phyloP scores from a whole-genome alignment of 2,797 vertebrate genomes.

The Micropoecilia bifurca region DNA sequence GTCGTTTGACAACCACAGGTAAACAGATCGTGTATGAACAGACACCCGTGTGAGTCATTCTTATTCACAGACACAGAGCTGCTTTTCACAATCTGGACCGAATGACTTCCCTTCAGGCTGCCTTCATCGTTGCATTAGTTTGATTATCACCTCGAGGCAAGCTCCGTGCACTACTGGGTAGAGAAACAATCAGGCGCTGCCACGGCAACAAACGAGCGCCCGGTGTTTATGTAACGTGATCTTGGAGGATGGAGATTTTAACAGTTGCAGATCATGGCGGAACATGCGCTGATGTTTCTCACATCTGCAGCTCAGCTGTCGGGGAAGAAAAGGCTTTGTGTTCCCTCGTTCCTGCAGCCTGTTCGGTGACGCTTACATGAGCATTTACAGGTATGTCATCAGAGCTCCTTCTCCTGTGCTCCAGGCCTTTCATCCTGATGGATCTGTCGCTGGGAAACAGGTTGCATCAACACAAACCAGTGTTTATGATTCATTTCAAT shows the following conservation, averaged over 20 bases:
- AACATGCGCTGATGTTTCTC: background rate
- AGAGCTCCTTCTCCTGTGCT: background rate
- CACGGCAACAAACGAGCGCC: constrained; percentile 16
- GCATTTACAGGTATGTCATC: background rate
- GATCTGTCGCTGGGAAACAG: background rate
- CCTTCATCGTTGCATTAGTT: constrained; percentile 19
- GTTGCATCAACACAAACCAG: constrained; percentile 6
- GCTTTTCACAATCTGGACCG: constrained; percentile 1
- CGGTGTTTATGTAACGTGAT: background rate
- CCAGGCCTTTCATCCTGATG: background rate
- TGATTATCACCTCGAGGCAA: constrained; percentile 18
- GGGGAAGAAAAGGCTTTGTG: constrained; percentile 5
- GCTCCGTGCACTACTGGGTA: background rate
- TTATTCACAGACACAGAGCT: background rate
- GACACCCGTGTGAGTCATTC: background rate
- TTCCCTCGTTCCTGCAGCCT: background rate
- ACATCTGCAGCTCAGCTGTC: constrained; percentile 24
- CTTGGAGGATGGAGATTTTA: constrained; percentile 1
- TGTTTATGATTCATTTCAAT: constrained; percentile 11
- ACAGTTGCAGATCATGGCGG: background rate
- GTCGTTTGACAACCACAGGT: background rate
- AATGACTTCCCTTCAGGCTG: constrained; percentile 16
- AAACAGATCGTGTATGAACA: background rate
- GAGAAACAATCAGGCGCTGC: constrained; percentile 35
- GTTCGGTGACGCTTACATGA: background rate